Evolutionary conservation across 2,797 vertebrate species (phyloP), one percentile per base, ranked within the genome.

Genomic region (Sebastes nivosus): DNA sequence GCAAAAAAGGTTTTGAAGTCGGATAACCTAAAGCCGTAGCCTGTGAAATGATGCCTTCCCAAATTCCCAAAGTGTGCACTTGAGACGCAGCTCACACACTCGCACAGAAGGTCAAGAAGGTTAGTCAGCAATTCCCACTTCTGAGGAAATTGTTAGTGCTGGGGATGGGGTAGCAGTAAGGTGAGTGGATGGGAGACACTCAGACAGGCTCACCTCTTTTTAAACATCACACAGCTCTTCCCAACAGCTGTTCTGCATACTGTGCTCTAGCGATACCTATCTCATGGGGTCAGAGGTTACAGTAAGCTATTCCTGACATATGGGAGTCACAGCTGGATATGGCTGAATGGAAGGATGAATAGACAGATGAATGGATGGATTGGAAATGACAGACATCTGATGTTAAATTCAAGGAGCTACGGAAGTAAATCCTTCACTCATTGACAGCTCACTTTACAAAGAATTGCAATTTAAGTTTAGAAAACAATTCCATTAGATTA

Each of bases 231-330:
- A 74, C 6, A 79, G 42, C 29, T 4, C 77, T 30, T 76, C 67
- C 66, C 59, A 85, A 74, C 87, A 90, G 86, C 80, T 89, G 91
- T 54, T 82, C 63, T 75, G 61, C 73, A 88, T 76, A 65, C 52
- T 60, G 58, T 64, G 69, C 70, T 72, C 58, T 16, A 74, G 64
- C 0, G 50, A 84, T 81, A 57, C 54, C 52, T 0, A 72, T 90
- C 76, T 75, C 83, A 55, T 24, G 32, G 71, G 85, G 87, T 87
- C 87, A 91, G 57, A 83, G 88, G 86, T 80, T 64, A 72, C 67
- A 80, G 63, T 34, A 46, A 84, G 75, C 79, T 79, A 59, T 81
- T 81, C 65, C 75, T 85, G 55, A 82, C 61, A 81, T 77, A 69
- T 65, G 72, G 75, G 64, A 82, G 71, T 72, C 72, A 69, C 67